These are phyloP conservation scores for Sphenopsis melanotis DNA, from an alignment of 2,797 vertebrate genomes.

Conservation along the genomic window DNA sequence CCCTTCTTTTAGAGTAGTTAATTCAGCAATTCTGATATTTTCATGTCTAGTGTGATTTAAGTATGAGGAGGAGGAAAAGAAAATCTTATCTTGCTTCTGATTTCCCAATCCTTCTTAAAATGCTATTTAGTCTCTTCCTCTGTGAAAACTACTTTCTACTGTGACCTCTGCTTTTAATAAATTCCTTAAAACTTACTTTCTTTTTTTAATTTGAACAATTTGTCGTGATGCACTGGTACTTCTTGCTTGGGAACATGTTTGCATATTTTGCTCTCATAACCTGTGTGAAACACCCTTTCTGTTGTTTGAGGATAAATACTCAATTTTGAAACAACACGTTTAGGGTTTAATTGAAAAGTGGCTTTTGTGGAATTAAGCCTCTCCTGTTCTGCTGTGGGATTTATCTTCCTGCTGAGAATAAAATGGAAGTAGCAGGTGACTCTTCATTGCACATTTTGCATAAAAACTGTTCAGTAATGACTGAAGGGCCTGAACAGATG, in stretches of 20 bases:
- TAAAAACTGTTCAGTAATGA: not conserved
- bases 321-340: not conserved
- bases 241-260: not conserved
- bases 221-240: not conserved
- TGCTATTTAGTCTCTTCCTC: not conserved
- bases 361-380: not conserved
- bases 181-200: not conserved
- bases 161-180: not conserved
- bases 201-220: not conserved
- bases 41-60: not conserved
- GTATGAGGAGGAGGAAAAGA: rapidly evolving
- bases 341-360: not conserved
- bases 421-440: constrained; percentile 11
- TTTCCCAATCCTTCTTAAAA: not conserved
- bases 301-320: not conserved
- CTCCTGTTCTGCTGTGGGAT: not conserved
- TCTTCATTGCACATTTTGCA: not conserved
- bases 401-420: not conserved
- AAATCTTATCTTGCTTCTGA: not conserved
- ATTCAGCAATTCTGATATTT: not conserved
- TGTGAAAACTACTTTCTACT: not conserved
- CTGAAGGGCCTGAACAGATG: not conserved
- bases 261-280: not conserved
- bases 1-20: not conserved
- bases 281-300: not conserved